Evolutionary conservation across 2,797 vertebrate species (phyloP).

Genomic region (Enteromius anoplus): DNA sequence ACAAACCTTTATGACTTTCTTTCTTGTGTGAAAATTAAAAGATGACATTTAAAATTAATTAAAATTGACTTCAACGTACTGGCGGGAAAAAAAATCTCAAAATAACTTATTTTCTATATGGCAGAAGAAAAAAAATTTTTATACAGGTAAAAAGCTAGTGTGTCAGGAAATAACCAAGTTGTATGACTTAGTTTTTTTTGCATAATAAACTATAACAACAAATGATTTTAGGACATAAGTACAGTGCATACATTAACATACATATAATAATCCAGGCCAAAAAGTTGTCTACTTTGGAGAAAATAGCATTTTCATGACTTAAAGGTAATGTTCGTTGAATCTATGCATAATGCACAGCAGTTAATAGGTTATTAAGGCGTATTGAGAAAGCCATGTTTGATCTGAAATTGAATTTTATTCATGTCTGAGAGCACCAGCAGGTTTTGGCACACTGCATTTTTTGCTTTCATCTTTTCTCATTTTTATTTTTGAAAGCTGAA

Average conservation of each 20-base stretch:
- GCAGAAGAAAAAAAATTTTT: not conserved
- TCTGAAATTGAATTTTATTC: slow-evolving; percentile 37
- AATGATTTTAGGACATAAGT: not conserved
- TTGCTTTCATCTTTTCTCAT: slow-evolving; percentile 36
- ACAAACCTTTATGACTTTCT: not conserved
- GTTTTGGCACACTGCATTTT: slow-evolving; percentile 14
- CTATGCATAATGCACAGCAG: not conserved
- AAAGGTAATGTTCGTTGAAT: slow-evolving; percentile 16
- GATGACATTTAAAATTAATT: not conserved
- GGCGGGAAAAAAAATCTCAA: not conserved
- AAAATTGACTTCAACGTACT: not conserved
- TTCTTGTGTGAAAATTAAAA: not conserved
- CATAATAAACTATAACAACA: not conserved
- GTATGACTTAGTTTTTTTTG: not conserved
- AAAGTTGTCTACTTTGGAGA: not conserved
- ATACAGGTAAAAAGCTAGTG: no score
- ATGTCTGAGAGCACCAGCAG: slow-evolving; percentile 10
- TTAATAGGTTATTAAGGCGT: slow-evolving; percentile 21
- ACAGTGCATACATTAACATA: not conserved
- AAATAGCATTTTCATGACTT: not conserved
- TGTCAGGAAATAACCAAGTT: no score
- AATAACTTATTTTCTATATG: not conserved
- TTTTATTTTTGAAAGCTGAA: slow-evolving; percentile 45
- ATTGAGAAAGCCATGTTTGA: slow-evolving; percentile 15
- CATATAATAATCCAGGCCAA: not conserved